Base-by-base conservation (phyloP, 2,113 vertebrate genomes). In the Cyanoliseus patagonus region DNA sequence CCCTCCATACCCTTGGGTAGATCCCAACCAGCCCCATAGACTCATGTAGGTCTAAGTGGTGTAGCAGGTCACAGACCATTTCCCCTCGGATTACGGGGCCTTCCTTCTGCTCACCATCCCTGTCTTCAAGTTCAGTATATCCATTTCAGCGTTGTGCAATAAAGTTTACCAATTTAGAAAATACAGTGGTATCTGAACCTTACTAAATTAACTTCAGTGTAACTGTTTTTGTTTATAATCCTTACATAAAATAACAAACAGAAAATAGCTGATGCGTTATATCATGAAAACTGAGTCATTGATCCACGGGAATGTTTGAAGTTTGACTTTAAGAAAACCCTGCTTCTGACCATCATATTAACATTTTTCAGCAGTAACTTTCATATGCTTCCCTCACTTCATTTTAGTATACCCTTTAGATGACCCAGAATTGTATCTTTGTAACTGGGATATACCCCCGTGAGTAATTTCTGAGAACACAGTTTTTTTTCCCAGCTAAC, bases 301-400 rank as follows among this genome's bases (percentile, higher is more conserved):
- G 66, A 94, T 68, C 59, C 55, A 39, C 49, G 9, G 67, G 46
- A 95, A 90, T 62, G 18, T 86, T 22, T 62, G 37, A 95, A 95
- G 63, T 63, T 46, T 94, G 41, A 84, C 41, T 87, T 96, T 33
- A 42, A 72, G 79, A 94, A 81, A 57, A 68, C 0, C 3, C 22
- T 93, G 31, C 27, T 90, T 92, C 35, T 89, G 73, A 94, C 57
- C 16, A 88, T 57, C 23, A 61, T 53, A 64, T 90, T 86, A 92
- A 74, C 51, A 92, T 20, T 96, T 96, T 95, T 95, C 69, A 92
- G 33, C 68, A 79, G 55, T 64, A 88, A 76, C 31, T 89, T 89
- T 70, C 64, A 39, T n/a, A 52, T 53, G 66, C 31, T 75, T 88
- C 70, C 35, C 42, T 82, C 62, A 44, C 22, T 75, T 68, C 44